Evolutionary conservation across 2,888 invertebrate species (phyloP).

Genomic region (Rhagophthalmus giganteus): DNA sequence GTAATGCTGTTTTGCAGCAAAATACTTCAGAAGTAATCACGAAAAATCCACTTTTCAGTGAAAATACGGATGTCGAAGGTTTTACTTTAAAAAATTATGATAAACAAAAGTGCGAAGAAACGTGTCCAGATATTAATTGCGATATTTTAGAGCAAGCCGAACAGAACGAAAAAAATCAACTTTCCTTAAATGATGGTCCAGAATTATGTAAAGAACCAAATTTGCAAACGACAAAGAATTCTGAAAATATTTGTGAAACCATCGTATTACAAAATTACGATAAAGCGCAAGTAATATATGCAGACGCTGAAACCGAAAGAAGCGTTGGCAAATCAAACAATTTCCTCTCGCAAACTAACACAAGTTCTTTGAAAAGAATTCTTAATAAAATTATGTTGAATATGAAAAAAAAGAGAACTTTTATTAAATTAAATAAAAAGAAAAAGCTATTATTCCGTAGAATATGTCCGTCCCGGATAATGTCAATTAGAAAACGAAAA

Average conservation of each 20-base stretch:
- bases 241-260: neutral
- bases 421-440: neutral
- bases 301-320: neutral
- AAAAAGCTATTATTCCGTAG: neutral
- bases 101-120: constrained; percentile 25
- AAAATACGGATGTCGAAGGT: neutral
- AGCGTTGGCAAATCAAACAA: too few relatives aligned
- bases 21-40: constrained; percentile 29
- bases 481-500: constrained; percentile 10
- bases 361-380: neutral
- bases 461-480: neutral
- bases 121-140: constrained; percentile 16
- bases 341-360: too few relatives aligned
- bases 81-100: too few relatives aligned
- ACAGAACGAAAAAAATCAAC: constrained; percentile 14
- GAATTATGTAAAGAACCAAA: constrained; percentile 6
- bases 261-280: neutral
- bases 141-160: constrained; percentile 30
- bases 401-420: neutral
- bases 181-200: constrained; percentile 4
- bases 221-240: constrained; percentile 1
- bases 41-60: neutral
- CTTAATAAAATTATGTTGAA: neutral
- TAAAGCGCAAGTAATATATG: neutral
- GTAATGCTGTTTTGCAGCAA: constrained; percentile 25